A percentile compares a stretch with the other conserved stretches of the same genome.
phyloP scores from a whole-genome alignment of 2,113 vertebrate genomes.

The Neoarius graeffei region DNA sequence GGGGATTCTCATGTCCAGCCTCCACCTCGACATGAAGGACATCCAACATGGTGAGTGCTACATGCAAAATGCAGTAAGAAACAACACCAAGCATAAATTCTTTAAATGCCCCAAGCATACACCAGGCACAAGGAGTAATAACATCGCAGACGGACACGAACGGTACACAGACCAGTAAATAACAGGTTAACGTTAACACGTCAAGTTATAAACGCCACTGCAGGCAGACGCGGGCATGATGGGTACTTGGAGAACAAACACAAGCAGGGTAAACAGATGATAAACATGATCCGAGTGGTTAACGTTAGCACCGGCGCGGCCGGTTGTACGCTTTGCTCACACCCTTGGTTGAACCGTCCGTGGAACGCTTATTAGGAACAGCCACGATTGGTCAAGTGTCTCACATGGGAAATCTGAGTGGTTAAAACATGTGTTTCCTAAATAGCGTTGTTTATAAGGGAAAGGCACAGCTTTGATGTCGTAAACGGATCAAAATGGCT shows the following conservation, averaged over 20 bases:
- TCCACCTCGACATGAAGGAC: slow-evolving; percentile 96
- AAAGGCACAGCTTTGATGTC: neutral
- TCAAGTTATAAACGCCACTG: neutral
- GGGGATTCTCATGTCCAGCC: slow-evolving; percentile 96
- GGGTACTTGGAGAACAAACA: neutral
- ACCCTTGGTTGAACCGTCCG: neutral
- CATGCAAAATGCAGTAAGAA: neutral
- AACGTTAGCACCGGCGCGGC: neutral
- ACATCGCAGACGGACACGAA: neutral
- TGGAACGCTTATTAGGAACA: slow-evolving; percentile 10
- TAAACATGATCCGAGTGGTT: slow-evolving; percentile 3
- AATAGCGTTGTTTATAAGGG: neutral
- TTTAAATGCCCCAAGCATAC: neutral
- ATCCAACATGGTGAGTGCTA: slow-evolving; percentile 90
- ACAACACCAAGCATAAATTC: neutral
- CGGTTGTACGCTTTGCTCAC: neutral
- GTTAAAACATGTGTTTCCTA: neutral
- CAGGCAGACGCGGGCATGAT: too few relatives aligned
- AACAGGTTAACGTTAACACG: neutral
- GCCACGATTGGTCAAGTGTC: neutral
- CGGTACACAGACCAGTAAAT: neutral
- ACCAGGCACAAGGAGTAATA: neutral
- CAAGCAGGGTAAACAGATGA: neutral
- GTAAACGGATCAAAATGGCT: neutral
- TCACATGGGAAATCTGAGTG: slow-evolving; percentile 8